phyloP scores from a whole-genome alignment of 1,140 invertebrate genomes.

The Eulimnadia texana region DNA sequence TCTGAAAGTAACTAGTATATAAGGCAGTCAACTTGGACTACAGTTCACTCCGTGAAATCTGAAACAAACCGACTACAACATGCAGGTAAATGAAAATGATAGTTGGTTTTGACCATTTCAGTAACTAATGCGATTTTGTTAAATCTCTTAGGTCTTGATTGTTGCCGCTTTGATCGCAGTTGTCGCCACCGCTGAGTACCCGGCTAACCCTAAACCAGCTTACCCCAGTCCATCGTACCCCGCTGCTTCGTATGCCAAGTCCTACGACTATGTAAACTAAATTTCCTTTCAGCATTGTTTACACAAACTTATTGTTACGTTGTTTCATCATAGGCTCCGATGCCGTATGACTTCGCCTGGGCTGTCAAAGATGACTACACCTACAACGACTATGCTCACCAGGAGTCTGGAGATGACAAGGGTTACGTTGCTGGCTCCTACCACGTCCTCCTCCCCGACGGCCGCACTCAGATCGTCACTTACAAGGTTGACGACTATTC shows the following conservation, averaged over 20 bases:
- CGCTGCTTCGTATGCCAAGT: not conserved
- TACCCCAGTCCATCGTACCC: not conserved
- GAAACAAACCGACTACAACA: not conserved
- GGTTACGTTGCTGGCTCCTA: no score
- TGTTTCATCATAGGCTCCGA: not conserved
- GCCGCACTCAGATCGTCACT: no score
- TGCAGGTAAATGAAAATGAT: not conserved
- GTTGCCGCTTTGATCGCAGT: not conserved
- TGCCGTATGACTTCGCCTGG: no score
- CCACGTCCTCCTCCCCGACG: no score
- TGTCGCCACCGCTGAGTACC: not conserved
- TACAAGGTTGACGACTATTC: constrained; percentile 45
- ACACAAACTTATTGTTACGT: not conserved
- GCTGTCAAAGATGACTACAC: no score
- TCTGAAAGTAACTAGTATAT: no score
- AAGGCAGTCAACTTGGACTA: no score
- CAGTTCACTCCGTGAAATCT: no score
- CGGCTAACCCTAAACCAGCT: not conserved
- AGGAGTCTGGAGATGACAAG: no score
- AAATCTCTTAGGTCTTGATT: not conserved
- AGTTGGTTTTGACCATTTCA: no score
- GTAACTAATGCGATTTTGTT: no score
- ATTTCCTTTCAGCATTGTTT: not conserved
- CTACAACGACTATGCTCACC: no score
- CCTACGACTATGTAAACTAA: not conserved